Evolutionary conservation across 2,113 vertebrate species (phyloP).

Genomic region (Murina feae): DNA sequence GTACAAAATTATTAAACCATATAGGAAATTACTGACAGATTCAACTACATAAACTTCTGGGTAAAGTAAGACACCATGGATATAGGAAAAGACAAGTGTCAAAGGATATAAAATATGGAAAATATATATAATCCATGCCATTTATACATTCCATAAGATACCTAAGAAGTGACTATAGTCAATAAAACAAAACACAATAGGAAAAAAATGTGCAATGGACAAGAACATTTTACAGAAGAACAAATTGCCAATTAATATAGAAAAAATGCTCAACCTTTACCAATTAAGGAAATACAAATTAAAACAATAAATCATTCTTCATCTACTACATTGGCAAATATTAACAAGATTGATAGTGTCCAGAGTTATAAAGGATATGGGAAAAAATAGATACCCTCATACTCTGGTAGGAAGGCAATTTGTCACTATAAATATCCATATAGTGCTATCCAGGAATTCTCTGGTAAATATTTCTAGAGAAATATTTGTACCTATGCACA

Average conservation of each 20-base stretch:
- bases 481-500: background rate
- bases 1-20: background rate
- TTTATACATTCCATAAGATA: background rate
- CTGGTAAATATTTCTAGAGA: background rate
- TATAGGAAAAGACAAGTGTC: slow-evolving; percentile 4
- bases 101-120: background rate
- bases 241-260: background rate
- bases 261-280: background rate
- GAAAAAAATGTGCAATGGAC: background rate
- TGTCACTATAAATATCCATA: background rate
- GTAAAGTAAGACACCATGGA: background rate
- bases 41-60: background rate
- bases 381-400: background rate
- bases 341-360: background rate
- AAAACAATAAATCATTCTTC: background rate
- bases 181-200: background rate
- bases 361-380: background rate
- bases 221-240: background rate
- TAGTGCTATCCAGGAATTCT: background rate
- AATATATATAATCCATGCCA: slow-evolving; percentile 14
- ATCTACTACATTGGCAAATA: background rate
- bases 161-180: background rate
- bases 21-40: background rate
- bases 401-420: background rate
- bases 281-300: slow-evolving; percentile 25